Conservation (phyloP, 2,113 vertebrate species). For the Thryonomys swinderianus region DNA sequence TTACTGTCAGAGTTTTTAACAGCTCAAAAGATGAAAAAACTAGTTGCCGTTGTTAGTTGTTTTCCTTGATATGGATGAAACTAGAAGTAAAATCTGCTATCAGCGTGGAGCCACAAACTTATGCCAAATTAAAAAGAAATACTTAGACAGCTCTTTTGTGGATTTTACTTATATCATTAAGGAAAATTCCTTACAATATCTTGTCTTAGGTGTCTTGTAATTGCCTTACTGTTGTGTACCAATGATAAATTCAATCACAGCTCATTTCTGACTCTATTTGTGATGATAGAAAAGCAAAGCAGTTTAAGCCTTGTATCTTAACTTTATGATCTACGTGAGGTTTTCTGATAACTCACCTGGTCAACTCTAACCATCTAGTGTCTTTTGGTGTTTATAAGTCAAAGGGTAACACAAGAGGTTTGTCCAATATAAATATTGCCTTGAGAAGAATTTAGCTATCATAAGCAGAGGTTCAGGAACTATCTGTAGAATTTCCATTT, state of each 20-base stretch:
- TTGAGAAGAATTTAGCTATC: conserved; percentile 80
- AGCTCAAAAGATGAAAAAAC: not conserved
- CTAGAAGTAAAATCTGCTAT: not conserved
- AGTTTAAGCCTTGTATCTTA: not conserved
- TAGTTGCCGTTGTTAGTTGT: conserved; percentile 45
- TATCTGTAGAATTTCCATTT: conserved; percentile 85
- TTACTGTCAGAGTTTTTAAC: not conserved
- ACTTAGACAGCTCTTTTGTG: not conserved
- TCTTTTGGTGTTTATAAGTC: conserved; percentile 77
- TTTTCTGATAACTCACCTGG: conserved; percentile 46
- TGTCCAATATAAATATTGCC: conserved; percentile 82
- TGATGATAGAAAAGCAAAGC: not conserved
- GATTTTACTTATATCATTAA: not conserved
- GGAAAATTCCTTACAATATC: not conserved
- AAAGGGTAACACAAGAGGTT: conserved; percentile 73
- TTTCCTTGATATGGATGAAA: not conserved
- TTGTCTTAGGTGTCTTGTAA: not conserved
- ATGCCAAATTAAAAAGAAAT: conserved; percentile 2
- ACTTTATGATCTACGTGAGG: conserved; percentile 6
- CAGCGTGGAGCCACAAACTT: not conserved
- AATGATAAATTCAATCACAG: not conserved
- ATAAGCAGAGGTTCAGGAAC: conserved; percentile 73
- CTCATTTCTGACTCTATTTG: conserved; percentile 51
- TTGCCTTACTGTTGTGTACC: not conserved
- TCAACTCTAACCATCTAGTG: conserved; percentile 67